Conservation (phyloP, 1,140 invertebrate species). For the Magallana angulata region DNA sequence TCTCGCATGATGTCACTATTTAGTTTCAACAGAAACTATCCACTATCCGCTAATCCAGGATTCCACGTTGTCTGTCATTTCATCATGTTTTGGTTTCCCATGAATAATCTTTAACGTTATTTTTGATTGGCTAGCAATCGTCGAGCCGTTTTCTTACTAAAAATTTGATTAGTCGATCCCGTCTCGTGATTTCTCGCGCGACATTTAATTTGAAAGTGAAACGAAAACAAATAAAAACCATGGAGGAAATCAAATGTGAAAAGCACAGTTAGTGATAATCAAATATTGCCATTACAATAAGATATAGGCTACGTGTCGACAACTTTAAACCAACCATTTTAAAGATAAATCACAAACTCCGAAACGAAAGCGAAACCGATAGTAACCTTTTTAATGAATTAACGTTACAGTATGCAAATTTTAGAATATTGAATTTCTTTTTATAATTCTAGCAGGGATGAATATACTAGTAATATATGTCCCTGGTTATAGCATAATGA, state of each 20-base stretch:
- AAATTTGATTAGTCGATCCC: not conserved
- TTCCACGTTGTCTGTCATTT: constrained; percentile 8
- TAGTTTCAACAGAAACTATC: not conserved
- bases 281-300: no score
- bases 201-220: constrained; percentile 29
- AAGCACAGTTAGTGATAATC: not conserved
- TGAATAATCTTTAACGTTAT: not conserved
- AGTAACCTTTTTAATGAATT: no score
- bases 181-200: constrained; percentile 5
- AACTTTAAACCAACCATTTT: no score
- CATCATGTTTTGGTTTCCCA: constrained; percentile 15
- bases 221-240: not conserved
- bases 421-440: not conserved
- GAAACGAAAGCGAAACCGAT: no score
- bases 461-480: no score
- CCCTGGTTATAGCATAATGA: no score
- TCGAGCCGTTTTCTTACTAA: not conserved
- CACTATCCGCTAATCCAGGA: not conserved
- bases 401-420: no score
- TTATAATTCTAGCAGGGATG: no score
- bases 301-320: no score
- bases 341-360: no score
- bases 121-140: not conserved
- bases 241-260: constrained; percentile 9
- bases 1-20: not conserved